phyloP scores from a whole-genome alignment of 2,888 invertebrate genomes.

The Ariolimax columbianus region DNA sequence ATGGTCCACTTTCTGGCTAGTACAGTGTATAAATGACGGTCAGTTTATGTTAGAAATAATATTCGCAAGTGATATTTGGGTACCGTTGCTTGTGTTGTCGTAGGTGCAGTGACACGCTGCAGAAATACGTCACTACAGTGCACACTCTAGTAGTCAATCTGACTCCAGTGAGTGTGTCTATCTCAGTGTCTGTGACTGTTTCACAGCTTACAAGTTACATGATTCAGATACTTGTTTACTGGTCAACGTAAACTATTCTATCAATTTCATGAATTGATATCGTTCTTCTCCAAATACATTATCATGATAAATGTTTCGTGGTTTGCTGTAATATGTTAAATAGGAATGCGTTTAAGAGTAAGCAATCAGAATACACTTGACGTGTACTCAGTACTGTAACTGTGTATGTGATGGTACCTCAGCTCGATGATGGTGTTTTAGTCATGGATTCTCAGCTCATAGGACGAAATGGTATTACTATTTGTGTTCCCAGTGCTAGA shows the following conservation, averaged over 20 bases:
- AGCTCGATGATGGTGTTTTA: too few relatives aligned
- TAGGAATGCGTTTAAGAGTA: background rate
- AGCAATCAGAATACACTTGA: too few relatives aligned
- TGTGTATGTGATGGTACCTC: too few relatives aligned
- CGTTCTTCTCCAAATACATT: background rate
- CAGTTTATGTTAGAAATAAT: slow-evolving; percentile 3
- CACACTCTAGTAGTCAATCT: background rate
- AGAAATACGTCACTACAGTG: background rate
- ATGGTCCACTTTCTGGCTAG: slow-evolving; percentile 7
- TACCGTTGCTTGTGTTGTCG: background rate
- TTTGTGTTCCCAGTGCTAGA: background rate
- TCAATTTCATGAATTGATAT: background rate
- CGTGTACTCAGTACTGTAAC: too few relatives aligned
- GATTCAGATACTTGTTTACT: background rate
- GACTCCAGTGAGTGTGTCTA: background rate
- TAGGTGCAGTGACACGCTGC: background rate
- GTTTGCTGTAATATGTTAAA: background rate
- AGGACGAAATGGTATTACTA: background rate
- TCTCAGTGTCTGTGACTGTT: background rate
- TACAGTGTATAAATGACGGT: slow-evolving; percentile 50
- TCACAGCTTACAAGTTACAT: background rate
- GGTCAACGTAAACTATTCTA: background rate
- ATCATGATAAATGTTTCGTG: background rate
- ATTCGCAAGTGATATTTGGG: background rate
- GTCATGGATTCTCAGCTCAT: background rate